Conservation (phyloP, 2,113 vertebrate species). For the Platycercus adscitus region DNA sequence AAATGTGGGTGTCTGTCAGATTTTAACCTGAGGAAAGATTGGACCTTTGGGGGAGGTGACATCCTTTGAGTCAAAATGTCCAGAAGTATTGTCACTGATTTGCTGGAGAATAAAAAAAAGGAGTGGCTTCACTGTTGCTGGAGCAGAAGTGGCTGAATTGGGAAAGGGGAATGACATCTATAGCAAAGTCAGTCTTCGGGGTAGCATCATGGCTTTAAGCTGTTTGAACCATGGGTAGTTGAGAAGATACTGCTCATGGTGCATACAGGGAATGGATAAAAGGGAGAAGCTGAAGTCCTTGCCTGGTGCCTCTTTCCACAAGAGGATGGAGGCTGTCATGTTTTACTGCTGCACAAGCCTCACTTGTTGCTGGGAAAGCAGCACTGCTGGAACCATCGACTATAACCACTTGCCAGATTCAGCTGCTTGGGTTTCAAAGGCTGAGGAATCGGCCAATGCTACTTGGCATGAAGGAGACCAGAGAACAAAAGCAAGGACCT, state of each 20-base stretch:
- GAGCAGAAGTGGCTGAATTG: background rate
- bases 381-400: background rate
- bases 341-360: background rate
- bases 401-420: background rate
- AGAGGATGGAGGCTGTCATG: background rate
- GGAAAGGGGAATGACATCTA: background rate
- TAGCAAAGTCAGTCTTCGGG: background rate
- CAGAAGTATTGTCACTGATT: background rate
- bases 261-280: background rate
- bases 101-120: background rate
- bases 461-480: background rate
- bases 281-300: background rate
- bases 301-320: background rate
- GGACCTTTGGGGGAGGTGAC: conserved; percentile 15
- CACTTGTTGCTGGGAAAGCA: background rate
- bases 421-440: background rate
- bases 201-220: background rate
- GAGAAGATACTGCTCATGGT: background rate
- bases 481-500: background rate
- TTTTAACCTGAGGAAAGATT: background rate
- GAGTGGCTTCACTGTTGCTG: background rate
- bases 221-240: background rate
- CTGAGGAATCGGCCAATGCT: background rate
- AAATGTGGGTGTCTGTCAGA: conserved; percentile 39
- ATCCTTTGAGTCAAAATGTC: conserved; percentile 10